A percentile compares a stretch with the other conserved stretches of the same genome.
These are phyloP conservation scores for Hartigia nigra DNA, from an alignment of 2,888 invertebrate genomes.

Conservation along the genomic window DNA sequence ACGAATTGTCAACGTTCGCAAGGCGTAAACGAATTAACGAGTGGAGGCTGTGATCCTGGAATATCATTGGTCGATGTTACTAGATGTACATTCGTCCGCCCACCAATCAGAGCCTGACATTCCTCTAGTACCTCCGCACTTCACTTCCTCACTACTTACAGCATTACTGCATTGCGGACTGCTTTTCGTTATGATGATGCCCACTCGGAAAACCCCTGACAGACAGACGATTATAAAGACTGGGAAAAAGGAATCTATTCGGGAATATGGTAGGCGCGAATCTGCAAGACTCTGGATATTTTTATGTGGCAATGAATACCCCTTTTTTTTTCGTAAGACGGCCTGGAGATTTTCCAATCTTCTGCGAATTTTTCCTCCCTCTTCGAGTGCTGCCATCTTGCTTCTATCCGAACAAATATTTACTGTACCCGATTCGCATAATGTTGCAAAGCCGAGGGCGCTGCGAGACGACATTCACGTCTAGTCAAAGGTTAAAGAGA, in stretches of 20 bases:
- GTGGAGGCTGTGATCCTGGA: not conserved
- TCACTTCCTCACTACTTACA: not conserved
- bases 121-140: not conserved
- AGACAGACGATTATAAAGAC: not conserved
- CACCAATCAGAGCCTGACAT: not conserved
- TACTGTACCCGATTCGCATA: not conserved
- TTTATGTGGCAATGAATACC: not conserved
- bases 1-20: not conserved
- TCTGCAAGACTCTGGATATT: not conserved
- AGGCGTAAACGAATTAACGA: not conserved
- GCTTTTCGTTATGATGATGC: not conserved
- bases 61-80: not conserved
- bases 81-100: not conserved
- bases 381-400: not conserved
- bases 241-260: not conserved
- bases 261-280: not conserved
- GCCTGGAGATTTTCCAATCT: not conserved
- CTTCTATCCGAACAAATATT: not conserved
- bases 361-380: not conserved
- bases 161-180: not conserved
- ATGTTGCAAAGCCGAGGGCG: not conserved
- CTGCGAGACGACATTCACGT: not conserved
- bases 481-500: not conserved
- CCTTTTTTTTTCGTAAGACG: not conserved
- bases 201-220: not conserved